Percentiles rank a stretch among this genome's conserved stretches.
Evolutionary conservation across 2,888 invertebrate species (phyloP).

Genomic region (Pristionchus japonicus): DNA sequence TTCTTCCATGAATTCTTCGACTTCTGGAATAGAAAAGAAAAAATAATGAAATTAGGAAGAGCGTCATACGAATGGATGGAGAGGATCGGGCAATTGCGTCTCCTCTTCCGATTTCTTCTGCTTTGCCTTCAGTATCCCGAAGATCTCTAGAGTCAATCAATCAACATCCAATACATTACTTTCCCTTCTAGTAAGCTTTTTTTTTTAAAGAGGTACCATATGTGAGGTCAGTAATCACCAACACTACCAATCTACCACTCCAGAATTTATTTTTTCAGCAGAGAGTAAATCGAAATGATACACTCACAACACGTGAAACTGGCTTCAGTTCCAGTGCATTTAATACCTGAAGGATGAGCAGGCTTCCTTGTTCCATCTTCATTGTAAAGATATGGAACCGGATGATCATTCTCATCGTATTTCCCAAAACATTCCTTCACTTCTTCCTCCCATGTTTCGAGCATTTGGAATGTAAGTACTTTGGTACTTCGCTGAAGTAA

Average conservation of each 20-base stretch:
- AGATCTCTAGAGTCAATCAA: not conserved
- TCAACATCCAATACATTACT: too few species aligned
- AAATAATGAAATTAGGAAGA: not conserved
- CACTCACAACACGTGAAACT: too few species aligned
- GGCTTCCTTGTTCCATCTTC: not conserved
- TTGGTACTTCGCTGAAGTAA: not conserved
- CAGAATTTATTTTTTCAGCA: too few species aligned
- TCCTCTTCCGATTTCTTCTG: not conserved
- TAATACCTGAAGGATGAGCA: not conserved
- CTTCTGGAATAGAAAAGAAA: not conserved
- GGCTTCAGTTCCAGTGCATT: too few species aligned
- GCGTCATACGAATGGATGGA: too few species aligned
- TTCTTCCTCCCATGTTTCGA: conserved; percentile 21
- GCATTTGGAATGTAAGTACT: conserved; percentile 16
- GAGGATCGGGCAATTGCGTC: not conserved
- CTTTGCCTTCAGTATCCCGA: not conserved
- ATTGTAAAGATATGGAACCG: not conserved
- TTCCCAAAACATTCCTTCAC: not conserved
- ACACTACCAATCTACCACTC: too few species aligned
- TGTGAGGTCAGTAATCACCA: too few species aligned
- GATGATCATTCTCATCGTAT: not conserved
- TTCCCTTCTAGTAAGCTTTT: too few species aligned
- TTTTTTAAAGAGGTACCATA: too few species aligned
- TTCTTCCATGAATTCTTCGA: conserved; percentile 12
- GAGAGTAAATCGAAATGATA: too few species aligned